A percentile compares a stretch with the other conserved stretches of the same genome.
phyloP scores from a whole-genome alignment of 2,888 invertebrate species.

The Eilema caniola region DNA sequence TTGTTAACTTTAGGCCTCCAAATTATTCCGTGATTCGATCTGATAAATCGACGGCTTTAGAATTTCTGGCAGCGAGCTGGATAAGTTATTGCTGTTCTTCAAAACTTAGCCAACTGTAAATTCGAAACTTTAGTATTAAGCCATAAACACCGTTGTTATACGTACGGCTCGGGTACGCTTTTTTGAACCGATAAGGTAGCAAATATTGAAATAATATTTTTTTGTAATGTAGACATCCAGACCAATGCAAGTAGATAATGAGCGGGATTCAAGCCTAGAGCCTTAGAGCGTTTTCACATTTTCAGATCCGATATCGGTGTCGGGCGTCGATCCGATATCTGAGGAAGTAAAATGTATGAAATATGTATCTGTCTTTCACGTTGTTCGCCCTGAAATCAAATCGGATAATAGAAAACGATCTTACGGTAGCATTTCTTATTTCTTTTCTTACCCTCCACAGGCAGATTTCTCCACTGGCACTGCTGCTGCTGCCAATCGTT shows the following conservation, averaged over 20 bases:
- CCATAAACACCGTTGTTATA: not conserved
- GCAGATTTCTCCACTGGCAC: no score
- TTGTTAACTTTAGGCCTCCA: slow-evolving; percentile 28
- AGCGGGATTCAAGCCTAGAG: no score
- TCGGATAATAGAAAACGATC: no score
- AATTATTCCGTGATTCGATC: slow-evolving; percentile 39
- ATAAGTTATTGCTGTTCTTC: slow-evolving; percentile 16
- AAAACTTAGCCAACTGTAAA: slow-evolving; percentile 13
- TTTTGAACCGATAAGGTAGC: not conserved
- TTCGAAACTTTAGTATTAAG: slow-evolving; percentile 13
- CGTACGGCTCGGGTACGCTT: not conserved
- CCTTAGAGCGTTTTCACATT: no score
- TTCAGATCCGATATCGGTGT: no score
- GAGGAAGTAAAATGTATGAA: no score
- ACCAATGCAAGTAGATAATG: not conserved
- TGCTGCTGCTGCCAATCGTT: no score
- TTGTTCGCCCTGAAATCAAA: no score
- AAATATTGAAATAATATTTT: not conserved
- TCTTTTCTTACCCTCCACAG: no score
- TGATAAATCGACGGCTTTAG: slow-evolving; percentile 23
- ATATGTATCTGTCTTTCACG: no score
- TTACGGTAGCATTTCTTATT: no score
- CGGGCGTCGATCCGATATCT: no score
- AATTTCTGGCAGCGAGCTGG: slow-evolving; percentile 12
- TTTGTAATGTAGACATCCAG: not conserved